phyloP scores from a whole-genome alignment of 1,140 invertebrate genomes.

The Drosophila sproati region DNA sequence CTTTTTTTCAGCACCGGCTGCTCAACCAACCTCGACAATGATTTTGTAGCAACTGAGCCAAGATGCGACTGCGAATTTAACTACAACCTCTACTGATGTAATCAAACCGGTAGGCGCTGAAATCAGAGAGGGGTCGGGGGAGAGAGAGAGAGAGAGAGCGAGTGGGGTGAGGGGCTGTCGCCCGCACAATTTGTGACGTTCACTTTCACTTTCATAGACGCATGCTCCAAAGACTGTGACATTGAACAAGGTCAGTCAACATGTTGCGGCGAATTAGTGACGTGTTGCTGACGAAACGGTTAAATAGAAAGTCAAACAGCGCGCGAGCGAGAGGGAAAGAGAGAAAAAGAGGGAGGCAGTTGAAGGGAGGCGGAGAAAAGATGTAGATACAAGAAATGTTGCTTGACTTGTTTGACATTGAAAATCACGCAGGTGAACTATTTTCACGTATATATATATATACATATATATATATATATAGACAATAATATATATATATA shows the following conservation, averaged over 20 bases:
- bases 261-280: constrained; percentile 47
- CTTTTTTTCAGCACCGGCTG: constrained; percentile 3
- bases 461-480: background rate
- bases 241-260: constrained; percentile 79
- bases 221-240: constrained; percentile 63
- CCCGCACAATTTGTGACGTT: constrained; percentile 57
- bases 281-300: constrained; percentile 66
- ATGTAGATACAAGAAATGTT: constrained; percentile 38
- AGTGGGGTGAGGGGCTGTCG: background rate
- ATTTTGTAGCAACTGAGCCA: constrained; percentile 61
- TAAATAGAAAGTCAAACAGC: constrained; percentile 40
- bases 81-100: constrained; percentile 59
- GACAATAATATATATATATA: background rate
- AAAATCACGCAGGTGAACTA: constrained; percentile 40
- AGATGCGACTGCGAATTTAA: constrained; percentile 24
- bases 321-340: constrained; percentile 33
- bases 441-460: background rate
- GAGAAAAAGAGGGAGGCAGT: constrained; percentile 2
- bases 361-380: constrained; percentile 35
- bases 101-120: constrained; percentile 44
- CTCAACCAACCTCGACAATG: constrained; percentile 68
- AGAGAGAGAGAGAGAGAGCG: background rate
- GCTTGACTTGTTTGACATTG: constrained; percentile 77
- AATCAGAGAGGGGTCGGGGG: constrained; percentile 26
- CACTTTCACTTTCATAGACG: constrained; percentile 74